Base-by-base conservation (phyloP, 2,888 invertebrate species). In the Cataglyphis livida region DNA sequence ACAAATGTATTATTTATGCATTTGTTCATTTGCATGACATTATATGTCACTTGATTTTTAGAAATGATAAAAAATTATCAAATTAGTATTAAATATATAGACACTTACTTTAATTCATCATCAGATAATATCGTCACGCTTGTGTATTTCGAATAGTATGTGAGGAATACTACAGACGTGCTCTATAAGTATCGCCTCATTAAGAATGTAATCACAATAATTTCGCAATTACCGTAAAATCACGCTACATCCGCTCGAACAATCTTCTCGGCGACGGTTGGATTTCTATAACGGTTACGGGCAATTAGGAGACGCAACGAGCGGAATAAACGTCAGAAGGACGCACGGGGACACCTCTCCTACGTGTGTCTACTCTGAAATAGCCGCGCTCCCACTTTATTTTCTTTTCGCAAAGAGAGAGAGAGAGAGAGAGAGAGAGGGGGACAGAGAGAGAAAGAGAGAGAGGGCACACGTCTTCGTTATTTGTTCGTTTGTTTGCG, bases 401-500 rank as follows among this genome's bases (percentile, higher is more conserved):
- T 89, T 74, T 65, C 71, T 64, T 75, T 32, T 82, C 44, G 51
- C 70, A 41, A 35, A 44, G 32, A 28, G 83, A 48, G 5, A 48
- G 41, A 44, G 21, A 28, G 83, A 48, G 5, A 48, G 10, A 38
- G 1, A 38, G 32, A 28, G 83, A 48, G 5, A 44, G 41, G n/a
- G n/a, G n/a, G n/a, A n/a, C n/a, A n/a, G n/a, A 44, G 32, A 28
- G 83, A 44, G 5, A 44, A 9, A 38, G 9, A 38, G 44, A 44
- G 44, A 32, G 84, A n/a, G 7, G 7, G 85, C 84, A 83, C 84
- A 82, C 90, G 85, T 85, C 81, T 74, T 51, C 65, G 57, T 71
- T 88, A 83, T 89, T 84, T 87, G 83, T 73, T 75, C 65, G 71
- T 21, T 62, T 82, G 84, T 88, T 89, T 86, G 85, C 85, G 66